Percentiles rank a stretch among this genome's conserved stretches.
Conservation (phyloP, 2,113 vertebrate genomes). For the Balaeniceps rex region DNA sequence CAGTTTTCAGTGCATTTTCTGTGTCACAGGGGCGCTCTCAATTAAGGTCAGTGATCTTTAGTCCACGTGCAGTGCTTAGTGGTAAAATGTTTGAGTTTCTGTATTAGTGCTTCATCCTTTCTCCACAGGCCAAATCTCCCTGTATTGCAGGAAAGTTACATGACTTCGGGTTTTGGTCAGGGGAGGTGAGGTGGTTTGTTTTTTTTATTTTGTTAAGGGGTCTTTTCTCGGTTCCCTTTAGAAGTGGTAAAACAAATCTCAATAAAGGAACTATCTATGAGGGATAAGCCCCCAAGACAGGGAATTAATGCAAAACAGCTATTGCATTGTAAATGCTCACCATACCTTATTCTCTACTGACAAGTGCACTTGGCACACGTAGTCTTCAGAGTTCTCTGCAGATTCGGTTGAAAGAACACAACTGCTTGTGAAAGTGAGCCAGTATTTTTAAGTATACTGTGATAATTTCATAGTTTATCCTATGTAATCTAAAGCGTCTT, state of each 20-base stretch:
- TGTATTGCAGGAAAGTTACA: not conserved
- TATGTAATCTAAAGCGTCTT: not conserved
- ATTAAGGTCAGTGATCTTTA: not conserved
- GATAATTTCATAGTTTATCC: not conserved
- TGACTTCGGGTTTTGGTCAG: not conserved
- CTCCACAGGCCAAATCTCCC: not conserved
- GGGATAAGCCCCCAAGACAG: not conserved
- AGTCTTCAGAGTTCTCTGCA: not conserved
- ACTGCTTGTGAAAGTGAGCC: not conserved
- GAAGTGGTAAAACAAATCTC: not conserved
- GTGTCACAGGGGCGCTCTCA: fast-evolving
- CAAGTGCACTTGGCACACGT: not conserved
- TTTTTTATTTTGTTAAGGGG: not conserved
- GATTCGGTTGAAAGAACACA: not conserved
- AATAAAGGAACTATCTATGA: not conserved
- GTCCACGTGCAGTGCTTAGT: fast-evolving
- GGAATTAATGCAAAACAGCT: not conserved
- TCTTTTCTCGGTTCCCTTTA: not conserved
- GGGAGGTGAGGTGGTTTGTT: fast-evolving
- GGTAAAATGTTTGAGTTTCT: not conserved
- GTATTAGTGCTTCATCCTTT: not conserved
- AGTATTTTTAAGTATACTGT: not conserved
- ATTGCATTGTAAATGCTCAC: not conserved
- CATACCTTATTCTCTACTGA: not conserved
- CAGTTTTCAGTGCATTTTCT: not conserved